Evolutionary conservation across 92 coral and sea anemone species (phyloP), one percentile per base, ranked within the genome.

Genomic region (Chrysogorgia sp.): DNA sequence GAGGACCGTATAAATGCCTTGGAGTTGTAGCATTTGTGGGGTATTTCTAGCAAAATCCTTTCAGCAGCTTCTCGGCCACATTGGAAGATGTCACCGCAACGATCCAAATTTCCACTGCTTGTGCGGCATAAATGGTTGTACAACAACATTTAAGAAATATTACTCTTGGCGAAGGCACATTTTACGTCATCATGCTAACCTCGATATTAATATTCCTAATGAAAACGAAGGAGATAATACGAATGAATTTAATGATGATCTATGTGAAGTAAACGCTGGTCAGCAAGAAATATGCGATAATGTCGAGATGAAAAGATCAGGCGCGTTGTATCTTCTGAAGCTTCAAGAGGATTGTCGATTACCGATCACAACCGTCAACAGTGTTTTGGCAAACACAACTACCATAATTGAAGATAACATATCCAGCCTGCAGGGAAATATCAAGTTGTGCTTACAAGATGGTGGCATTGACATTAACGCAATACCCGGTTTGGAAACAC

Each of bases 21-120:
- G 71, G 71, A 65, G 34, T 23, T 65, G 71, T 28, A 33, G 71
- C 71, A 65, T 65, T 24, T 65, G 71, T n/a, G 48, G 28, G 21
- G 25, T 37, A 33, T 65, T 32, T 65, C 30, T 25, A 4, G 71
- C 71, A 35, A 48, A 65, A 33, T 15, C 35, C 41, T 33, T 65
- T 15, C 35, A 37, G 35, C 17, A 37, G 12, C 52, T 65, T 0
- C 34, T 65, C 35, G 34, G 41, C 22, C 71, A 65, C 22, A 65
- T 37, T 33, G 71, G 71, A 41, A 41, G 52, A 34, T 65, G 71
- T 22, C 71, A 65, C 41, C 52, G 71, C 10, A 65, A 35, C 41
- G 49, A 65, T 10, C 71, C 41, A 15, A 31, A 65, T 65, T 65
- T 65, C 25, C 71, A 31, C 71, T 65, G 71, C 19, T 20, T 65